These are phyloP conservation scores for Rhyacichthys aspro DNA, from an alignment of 2,797 vertebrate genomes.

Conservation along the genomic window DNA sequence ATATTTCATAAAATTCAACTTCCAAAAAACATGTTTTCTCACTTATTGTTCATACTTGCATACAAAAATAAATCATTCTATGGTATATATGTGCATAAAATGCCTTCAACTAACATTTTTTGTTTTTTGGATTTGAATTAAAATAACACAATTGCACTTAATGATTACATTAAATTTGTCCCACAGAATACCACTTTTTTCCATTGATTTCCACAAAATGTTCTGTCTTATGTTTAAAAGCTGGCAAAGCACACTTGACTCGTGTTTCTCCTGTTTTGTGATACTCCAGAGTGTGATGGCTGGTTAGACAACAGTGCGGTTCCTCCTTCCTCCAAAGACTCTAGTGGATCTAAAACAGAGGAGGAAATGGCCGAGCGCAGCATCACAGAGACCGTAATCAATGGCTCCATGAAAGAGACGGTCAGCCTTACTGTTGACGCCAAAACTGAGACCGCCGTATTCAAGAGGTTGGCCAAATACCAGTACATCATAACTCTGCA, in stretches of 20 bases:
- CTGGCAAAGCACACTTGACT: not conserved
- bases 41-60: no score
- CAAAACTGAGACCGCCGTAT: slow-evolving; percentile 98
- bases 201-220: no score
- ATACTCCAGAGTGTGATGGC: slow-evolving; percentile 65
- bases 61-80: no score
- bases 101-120: no score
- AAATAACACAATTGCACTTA: no score
- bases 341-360: slow-evolving; percentile 82
- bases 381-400: slow-evolving; percentile 98
- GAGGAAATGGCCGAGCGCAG: slow-evolving; percentile 83
- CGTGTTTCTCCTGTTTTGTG: not conserved
- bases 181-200: no score
- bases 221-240: no score
- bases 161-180: no score
- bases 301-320: slow-evolving; percentile 63
- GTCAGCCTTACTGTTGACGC: slow-evolving; percentile 99
- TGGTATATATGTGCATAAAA: no score
- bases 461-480: slow-evolving; percentile 89
- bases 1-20: no score
- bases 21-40: no score
- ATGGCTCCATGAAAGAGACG: slow-evolving; percentile 98
- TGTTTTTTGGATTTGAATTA: no score
- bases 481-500: not conserved
- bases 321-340: slow-evolving; percentile 75